Evolutionary conservation across 2,888 invertebrate species (phyloP), one percentile per base, ranked within the genome.

Genomic region (Lamellibrachia satsuma): DNA sequence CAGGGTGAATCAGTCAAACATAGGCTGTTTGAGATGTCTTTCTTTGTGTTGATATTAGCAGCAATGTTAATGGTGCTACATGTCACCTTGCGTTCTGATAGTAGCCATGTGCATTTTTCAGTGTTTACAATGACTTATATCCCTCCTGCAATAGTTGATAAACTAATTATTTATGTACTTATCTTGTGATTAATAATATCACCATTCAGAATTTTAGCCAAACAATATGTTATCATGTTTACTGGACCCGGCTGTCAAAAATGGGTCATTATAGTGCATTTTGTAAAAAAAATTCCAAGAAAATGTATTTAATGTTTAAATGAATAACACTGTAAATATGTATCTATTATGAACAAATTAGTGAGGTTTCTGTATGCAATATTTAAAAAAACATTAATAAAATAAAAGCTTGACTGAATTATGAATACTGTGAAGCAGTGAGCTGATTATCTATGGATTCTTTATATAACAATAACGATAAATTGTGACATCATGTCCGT

Each of bases 101-200:
- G 75, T 22, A 75, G 75, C 75, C 6, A n/a, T 75, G 75, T 75
- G 75, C 75, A 75, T 75, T 75, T 75, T 75, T 75, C 75, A 75
- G 15, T 75, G 75, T 75, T 75, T 75, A 75, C 75, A 75, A 75
- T 75, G 75, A 75, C 75, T 75, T 15, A 75, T 75, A 75, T 75
- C 9, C 75, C 22, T n/a, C 22, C n/a, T 22, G 75, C 75, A 22
- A 22, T 22, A 75, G 22, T 75, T 75, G 75, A 75, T 75, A 22
- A 6, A 22, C 75, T 4, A 75, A 75, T 75, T 6, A n/a, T 15
- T 15, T 22, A n/a, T 22, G 22, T 11, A 75, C 22, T 75, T 22
- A 75, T 75, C n/a, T 75, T 75, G 75, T 75, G 75, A 75, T 75
- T 75, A 75, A 75, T 75, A 75, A 11, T 75, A 75, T 75, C 75